These are phyloP conservation scores for Lynx canadensis DNA, from an alignment of 2,113 vertebrate genomes.

Conservation along the genomic window DNA sequence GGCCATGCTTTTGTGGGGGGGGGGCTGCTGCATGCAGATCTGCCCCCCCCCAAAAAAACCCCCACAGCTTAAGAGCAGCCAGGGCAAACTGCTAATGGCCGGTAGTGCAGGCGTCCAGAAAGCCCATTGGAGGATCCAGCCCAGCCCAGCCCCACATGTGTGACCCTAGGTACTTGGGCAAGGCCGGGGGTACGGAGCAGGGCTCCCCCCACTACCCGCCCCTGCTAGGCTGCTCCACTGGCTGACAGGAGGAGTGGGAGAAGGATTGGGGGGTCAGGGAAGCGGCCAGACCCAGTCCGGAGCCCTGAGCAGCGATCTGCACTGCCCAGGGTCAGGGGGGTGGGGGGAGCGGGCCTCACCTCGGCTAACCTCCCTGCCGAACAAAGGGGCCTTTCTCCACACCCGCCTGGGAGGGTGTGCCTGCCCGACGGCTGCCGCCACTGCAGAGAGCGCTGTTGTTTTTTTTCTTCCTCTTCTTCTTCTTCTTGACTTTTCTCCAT, in stretches of 20 bases:
- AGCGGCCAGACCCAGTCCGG: not conserved
- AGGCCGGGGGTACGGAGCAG: not conserved
- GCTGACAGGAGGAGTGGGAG: not conserved
- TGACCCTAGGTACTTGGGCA: not conserved
- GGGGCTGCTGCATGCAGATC: not conserved
- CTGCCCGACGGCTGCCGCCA: slow-evolving; percentile 50
- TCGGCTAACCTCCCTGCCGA: slow-evolving; percentile 72
- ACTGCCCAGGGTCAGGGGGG: slow-evolving; percentile 68
- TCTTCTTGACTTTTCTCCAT: slow-evolving; percentile 50
- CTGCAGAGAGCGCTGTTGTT: not conserved
- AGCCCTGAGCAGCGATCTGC: slow-evolving; percentile 44
- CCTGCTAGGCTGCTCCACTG: not conserved
- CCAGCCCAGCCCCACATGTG: not conserved
- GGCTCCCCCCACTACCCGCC: accelerated
- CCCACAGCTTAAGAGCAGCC: not conserved
- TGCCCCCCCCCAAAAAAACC: not conserved
- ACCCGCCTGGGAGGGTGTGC: slow-evolving; percentile 72
- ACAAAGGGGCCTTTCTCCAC: slow-evolving; percentile 76
- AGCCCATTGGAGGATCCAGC: not conserved
- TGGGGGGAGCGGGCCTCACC: slow-evolving; percentile 68
- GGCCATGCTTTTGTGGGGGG: not conserved
- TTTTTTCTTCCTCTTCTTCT: not conserved
- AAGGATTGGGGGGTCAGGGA: not conserved
- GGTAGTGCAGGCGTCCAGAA: not conserved
- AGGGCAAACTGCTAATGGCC: not conserved